phyloP scores from a whole-genome alignment of 2,113 vertebrate genomes.

The Toxostoma redivivum region DNA sequence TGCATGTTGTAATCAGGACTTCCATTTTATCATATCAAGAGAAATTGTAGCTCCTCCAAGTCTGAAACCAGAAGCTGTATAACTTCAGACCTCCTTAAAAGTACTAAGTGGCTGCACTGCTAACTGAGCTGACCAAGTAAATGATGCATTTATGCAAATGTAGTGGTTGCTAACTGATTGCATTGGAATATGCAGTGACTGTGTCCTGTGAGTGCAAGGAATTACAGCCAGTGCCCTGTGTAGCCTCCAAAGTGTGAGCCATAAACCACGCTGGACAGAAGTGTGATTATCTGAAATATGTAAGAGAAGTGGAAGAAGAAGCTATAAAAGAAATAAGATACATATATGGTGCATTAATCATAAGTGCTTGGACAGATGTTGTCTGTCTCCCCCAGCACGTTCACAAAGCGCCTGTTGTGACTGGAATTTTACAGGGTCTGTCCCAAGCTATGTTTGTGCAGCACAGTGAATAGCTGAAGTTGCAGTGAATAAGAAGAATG shows the following conservation, averaged over 20 bases:
- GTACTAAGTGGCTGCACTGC: background rate
- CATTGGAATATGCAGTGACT: background rate
- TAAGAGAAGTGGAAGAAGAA: background rate
- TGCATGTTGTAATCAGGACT: background rate
- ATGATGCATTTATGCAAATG: background rate
- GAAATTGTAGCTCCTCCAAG: background rate
- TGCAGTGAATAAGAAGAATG: slow-evolving; percentile 41
- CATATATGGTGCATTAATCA: background rate
- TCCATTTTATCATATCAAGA: background rate
- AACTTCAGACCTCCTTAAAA: background rate
- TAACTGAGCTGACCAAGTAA: background rate
- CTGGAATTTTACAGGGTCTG: background rate
- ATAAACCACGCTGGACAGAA: background rate
- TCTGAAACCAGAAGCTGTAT: background rate
- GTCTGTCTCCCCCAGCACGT: background rate
- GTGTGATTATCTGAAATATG: background rate
- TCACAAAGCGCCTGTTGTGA: slow-evolving; percentile 6
- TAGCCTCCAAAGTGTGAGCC: background rate
- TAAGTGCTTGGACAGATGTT: background rate
- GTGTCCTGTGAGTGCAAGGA: background rate
- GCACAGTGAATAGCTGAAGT: slow-evolving; percentile 7
- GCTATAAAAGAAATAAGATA: background rate
- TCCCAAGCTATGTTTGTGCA: background rate
- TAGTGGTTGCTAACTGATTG: background rate
- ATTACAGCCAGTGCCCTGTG: background rate